Evolutionary conservation across 1,140 invertebrate genomes (phyloP).

Genomic region (Anastrepha ludens): DNA sequence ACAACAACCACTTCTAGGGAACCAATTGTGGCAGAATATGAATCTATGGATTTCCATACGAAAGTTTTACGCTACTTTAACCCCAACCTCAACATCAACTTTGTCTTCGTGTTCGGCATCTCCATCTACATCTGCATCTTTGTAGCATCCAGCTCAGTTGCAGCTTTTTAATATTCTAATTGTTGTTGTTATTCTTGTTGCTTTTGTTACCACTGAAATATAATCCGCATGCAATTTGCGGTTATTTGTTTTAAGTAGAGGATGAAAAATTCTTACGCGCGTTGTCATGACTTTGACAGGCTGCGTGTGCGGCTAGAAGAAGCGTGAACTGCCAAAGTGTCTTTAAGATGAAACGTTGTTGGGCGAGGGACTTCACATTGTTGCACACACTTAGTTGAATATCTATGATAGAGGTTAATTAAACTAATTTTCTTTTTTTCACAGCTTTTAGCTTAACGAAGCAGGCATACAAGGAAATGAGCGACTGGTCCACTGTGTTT

Average conservation of each 20-base stretch:
- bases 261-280: conserved; percentile 12
- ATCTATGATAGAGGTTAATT: too few species aligned
- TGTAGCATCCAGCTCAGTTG: not conserved
- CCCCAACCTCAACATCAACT: not conserved
- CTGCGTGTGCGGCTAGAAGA: not conserved
- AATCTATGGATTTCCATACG: not conserved
- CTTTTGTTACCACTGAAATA: conserved; percentile 4
- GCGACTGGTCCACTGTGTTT: too few species aligned
- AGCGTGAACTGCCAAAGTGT: not conserved
- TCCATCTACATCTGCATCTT: not conserved
- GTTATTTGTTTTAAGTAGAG: conserved; percentile 39
- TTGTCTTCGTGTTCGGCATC: not conserved
- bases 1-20: not conserved
- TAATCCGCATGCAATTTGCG: conserved; percentile 53
- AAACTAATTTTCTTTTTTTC: too few species aligned
- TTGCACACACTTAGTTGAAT: not conserved
- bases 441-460: too few species aligned
- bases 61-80: not conserved
- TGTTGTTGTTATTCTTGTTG: not conserved
- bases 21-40: not conserved
- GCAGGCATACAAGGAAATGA: too few species aligned
- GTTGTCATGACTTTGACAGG: not conserved
- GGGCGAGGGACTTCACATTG: not conserved
- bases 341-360: not conserved
- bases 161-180: not conserved